Percentiles rank a stretch among this genome's conserved stretches.
Evolutionary conservation across 2,797 vertebrate species (phyloP).

Genomic region (Enteromius treurensis): DNA sequence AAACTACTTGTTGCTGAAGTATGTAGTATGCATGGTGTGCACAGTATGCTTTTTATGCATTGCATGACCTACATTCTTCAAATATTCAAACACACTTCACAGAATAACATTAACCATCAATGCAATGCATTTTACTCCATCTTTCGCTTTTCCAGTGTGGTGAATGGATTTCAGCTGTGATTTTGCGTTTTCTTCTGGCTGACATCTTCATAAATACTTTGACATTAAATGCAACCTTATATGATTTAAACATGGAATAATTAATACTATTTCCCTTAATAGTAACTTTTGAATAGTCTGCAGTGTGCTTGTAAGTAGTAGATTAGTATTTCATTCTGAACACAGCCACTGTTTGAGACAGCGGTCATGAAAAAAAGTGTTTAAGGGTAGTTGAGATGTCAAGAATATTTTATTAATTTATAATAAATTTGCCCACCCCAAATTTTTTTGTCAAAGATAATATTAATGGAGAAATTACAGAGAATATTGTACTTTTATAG

Average conservation of each 20-base stretch:
- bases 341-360: neutral
- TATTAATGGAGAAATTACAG: neutral
- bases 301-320: neutral
- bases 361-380: neutral
- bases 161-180: neutral
- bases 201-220: neutral
- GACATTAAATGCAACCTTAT: neutral
- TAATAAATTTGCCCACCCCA: no score
- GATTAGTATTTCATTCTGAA: neutral
- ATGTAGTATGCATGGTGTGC: neutral
- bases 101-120: neutral
- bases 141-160: neutral
- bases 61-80: neutral
- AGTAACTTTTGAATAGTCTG: neutral
- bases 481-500: neutral
- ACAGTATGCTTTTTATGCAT: neutral
- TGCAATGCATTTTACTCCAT: neutral
- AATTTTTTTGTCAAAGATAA: neutral
- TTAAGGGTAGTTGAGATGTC: conserved; percentile 8
- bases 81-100: neutral
- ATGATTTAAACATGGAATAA: neutral
- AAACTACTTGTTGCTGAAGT: neutral
- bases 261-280: neutral
- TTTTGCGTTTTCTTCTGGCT: neutral
- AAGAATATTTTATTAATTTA: neutral